Evolutionary conservation across 2,888 invertebrate genomes (phyloP), one percentile per base, ranked within the genome.

Genomic region (Campaea margaritaria): DNA sequence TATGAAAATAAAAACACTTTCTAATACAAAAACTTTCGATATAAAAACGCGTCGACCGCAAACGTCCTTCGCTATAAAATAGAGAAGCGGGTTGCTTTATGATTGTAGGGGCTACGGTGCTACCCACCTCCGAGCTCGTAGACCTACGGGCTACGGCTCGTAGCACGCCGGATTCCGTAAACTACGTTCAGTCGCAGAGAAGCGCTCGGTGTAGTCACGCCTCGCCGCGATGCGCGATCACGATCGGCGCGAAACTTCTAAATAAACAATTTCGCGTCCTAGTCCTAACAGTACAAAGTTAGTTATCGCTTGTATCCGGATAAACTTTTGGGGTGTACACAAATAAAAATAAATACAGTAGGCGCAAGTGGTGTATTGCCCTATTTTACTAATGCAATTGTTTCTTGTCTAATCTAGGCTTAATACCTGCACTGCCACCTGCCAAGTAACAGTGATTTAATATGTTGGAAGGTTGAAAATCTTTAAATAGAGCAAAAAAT

Each of bases 321-420:
- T 47, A 45, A 27, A 54, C 46, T 48, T 56, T 41, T 12, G 13
- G 45, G 16, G 0, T 27, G 41, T 34, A 21, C 13, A 21, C 11
- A 49, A 38, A 57, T 57, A 58, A 8, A 49, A 38, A 54, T 57
- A 58, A n/a, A n/a, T 44, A 15, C 27, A 1, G 21, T 16, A 47
- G 21, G 28, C 34, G 14, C 41, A 55, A 60, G 82, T 85, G 82
- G 81, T 78, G 74, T 74, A 75, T 83, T 82, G 80, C 73, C 79
- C 81, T 67, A 82, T 83, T 31, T 83, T 83, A 79, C 78, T 79
- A 83, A 84, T 82, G 77, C 75, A 78, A 83, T 86, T 83, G 81
- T 83, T 85, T 78, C 73, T 67, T 57, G 61, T 72, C 73, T 73
- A 70, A 76, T 69, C 67, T 71, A 70, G 68, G 76, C 9, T 31